These are phyloP conservation scores for Pristionchus mayeri DNA, from an alignment of 2,888 invertebrate genomes.

Conservation along the genomic window DNA sequence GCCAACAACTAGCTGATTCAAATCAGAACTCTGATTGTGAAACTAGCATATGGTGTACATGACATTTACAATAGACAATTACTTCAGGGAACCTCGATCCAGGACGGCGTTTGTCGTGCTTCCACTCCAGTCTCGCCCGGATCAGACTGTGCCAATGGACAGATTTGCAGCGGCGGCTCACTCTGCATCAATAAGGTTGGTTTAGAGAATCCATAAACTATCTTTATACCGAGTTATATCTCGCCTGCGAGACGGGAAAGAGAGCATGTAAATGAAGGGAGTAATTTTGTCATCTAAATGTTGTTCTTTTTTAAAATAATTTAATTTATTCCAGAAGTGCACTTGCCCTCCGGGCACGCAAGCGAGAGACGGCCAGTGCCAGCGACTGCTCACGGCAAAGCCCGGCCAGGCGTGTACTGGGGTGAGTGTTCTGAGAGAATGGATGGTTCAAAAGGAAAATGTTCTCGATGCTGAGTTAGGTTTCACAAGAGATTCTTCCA, in stretches of 20 bases:
- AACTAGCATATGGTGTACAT: background rate
- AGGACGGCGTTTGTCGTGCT: slow-evolving; percentile 54
- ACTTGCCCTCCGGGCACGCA: slow-evolving; percentile 52
- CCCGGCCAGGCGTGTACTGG: slow-evolving; percentile 65
- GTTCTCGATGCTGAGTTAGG: too few species aligned
- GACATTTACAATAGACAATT: background rate
- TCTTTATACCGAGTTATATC: too few species aligned
- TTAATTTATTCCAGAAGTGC: slow-evolving; percentile 50
- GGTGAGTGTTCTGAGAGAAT: background rate
- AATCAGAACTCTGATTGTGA: too few species aligned
- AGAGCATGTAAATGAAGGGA: too few species aligned
- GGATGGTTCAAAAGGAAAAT: too few species aligned
- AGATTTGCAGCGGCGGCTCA: slow-evolving; percentile 61
- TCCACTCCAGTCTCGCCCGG: slow-evolving; percentile 52
- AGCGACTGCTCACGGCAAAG: slow-evolving; percentile 56
- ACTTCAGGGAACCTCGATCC: slow-evolving; percentile 49
- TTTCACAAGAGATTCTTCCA: too few species aligned
- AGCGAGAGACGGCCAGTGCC: slow-evolving; percentile 51
- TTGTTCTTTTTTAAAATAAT: too few species aligned
- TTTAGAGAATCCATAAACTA: too few species aligned
- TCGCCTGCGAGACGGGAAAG: too few species aligned
- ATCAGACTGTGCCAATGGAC: slow-evolving; percentile 61
- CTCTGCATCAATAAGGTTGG: slow-evolving; percentile 52
- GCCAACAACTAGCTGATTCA: too few species aligned
- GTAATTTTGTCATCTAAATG: too few species aligned